phyloP scores from a whole-genome alignment of 2,888 invertebrate genomes.

The Sceliomorpha sp. region DNA sequence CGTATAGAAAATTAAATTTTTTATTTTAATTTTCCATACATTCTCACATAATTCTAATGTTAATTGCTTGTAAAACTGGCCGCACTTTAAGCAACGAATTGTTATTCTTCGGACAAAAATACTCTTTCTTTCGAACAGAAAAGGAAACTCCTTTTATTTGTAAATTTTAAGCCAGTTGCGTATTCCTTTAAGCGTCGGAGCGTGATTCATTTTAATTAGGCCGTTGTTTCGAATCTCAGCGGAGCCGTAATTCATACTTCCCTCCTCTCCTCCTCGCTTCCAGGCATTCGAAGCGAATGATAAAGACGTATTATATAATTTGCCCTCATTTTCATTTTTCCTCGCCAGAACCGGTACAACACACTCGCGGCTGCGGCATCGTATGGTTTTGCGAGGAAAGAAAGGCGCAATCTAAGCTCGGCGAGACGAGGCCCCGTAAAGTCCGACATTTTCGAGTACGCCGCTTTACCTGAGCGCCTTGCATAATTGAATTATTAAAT shows the following conservation, averaged over 20 bases:
- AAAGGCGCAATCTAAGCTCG: slow-evolving; percentile 24
- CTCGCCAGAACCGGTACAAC: slow-evolving; percentile 2
- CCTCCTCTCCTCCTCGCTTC: background rate
- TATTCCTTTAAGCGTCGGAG: slow-evolving; percentile 35
- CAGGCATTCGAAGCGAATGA: slow-evolving; percentile 23
- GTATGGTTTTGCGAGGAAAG: slow-evolving; percentile 17
- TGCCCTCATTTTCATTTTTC: slow-evolving; percentile 28
- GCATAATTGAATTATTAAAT: slow-evolving; percentile 76
- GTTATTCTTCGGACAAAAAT: too few species aligned
- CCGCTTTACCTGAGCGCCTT: slow-evolving; percentile 58
- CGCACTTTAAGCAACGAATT: too few species aligned
- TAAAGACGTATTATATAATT: slow-evolving; percentile 36
- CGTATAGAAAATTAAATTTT: too few species aligned
- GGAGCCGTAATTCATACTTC: slow-evolving; percentile 27
- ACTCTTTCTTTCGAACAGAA: slow-evolving; percentile 3
- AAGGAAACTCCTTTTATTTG: slow-evolving; percentile 16
- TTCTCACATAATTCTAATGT: too few species aligned
- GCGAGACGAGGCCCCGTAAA: slow-evolving; percentile 9
- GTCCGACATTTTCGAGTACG: slow-evolving; percentile 32
- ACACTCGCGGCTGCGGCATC: slow-evolving; percentile 9
- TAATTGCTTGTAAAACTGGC: too few species aligned
- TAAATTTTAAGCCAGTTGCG: slow-evolving; percentile 33
- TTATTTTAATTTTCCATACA: too few species aligned
- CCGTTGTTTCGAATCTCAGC: slow-evolving; percentile 34
- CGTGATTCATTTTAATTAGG: slow-evolving; percentile 43